Conservation (phyloP, 1,140 invertebrate genomes). For the Vanessa tameamea region DNA sequence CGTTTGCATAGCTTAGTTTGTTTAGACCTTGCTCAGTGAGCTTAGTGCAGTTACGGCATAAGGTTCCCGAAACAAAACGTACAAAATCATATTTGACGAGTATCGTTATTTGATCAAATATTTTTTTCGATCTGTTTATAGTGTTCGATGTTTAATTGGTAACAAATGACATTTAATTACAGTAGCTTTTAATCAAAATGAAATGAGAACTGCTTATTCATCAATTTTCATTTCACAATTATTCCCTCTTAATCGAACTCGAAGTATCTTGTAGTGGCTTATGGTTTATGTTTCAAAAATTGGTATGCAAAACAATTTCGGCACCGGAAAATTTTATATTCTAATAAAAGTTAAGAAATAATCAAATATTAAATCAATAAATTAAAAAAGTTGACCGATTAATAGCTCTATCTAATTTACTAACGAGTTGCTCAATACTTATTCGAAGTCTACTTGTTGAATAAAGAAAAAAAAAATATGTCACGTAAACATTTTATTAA, state of each 20-base stretch:
- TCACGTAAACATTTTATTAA: slow-evolving; percentile 18
- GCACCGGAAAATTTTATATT: neutral
- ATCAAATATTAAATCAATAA: neutral
- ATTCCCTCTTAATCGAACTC: no score
- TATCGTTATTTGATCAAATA: no score
- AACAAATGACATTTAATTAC: no score
- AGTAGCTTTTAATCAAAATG: no score
- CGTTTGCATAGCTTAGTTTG: slow-evolving; percentile 7
- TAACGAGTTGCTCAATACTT: neutral
- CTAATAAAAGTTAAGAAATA: neutral
- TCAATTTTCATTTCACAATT: no score
- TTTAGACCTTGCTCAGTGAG: slow-evolving; percentile 11
- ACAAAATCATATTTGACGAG: neutral
- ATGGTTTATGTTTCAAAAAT: no score
- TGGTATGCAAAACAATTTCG: neutral
- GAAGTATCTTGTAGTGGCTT: no score
- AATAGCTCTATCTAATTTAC: neutral
- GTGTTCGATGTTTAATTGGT: no score
- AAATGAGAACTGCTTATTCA: no score
- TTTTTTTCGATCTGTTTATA: no score
- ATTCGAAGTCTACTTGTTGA: neutral
- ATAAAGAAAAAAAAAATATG: neutral
- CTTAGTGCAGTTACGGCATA: slow-evolving; percentile 4
- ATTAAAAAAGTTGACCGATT: slow-evolving; percentile 1
- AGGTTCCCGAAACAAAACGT: slow-evolving; percentile 19